Evolutionary conservation across 2,888 invertebrate genomes (phyloP), one percentile per base, ranked within the genome.

Genomic region (Drosophila prostipennis): DNA sequence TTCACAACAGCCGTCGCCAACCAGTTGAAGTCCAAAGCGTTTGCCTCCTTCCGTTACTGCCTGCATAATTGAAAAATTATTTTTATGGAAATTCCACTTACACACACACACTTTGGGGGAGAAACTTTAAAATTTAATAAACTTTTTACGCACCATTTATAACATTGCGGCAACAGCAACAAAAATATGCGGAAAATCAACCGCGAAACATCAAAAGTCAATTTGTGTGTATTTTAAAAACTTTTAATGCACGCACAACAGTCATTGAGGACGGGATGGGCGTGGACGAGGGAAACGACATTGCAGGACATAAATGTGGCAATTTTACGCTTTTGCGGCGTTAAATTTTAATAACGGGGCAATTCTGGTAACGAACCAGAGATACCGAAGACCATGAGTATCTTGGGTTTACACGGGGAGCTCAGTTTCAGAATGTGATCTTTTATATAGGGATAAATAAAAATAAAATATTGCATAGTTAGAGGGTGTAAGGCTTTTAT

Each of bases 191-290:
- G 74, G 76, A 85, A 79, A 77, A 76, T 83, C 88, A 88, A 86
- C 87, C 87, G 77, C 87, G 75, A 83, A 88, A 88, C 83, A 84
- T 84, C 88, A 86, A 84, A 84, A 88, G 88, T 88, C 87, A 84
- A 84, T 84, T 84, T 84, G 85, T 75, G 87, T 72, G 55, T 72
- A 83, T 83, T 86, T 80, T 72, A 84, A 80, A 82, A 81, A 87
- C 79, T 81, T 87, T 82, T 84, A 81, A 79, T 82, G 86, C 70
- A 75, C 80, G 75, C 76, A 72, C 75, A 52, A 49, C 48, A 46
- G 45, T 34, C 19, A 52, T 55, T 11, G 46, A 1, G 36, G 16
- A 40, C 6, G 40, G 16, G 52, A 10, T 16, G 57, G 29, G 19
- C n/a, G 49, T n/a, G 23, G 45, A 2, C n/a, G 45, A 37, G 46